These are phyloP conservation scores for Coecobrya sp. DNA, from an alignment of 2,888 invertebrate genomes.

Conservation along the genomic window DNA sequence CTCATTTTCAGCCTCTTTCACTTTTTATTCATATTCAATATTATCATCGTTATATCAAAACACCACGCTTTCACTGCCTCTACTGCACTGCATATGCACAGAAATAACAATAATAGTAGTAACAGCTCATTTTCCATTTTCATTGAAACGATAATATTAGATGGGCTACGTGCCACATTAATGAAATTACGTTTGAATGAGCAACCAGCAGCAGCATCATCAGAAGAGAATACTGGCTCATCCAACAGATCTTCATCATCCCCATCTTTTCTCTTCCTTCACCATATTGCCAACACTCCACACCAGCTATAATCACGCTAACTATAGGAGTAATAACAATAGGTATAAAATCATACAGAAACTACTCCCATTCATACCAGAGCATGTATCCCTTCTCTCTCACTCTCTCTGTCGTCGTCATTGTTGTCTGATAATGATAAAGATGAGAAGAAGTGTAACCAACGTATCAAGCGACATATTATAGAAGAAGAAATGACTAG, in stretches of 20 bases:
- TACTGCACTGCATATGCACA: neutral
- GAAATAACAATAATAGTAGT: neutral
- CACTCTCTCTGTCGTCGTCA: neutral
- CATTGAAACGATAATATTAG: conserved; percentile 1
- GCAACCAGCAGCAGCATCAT: neutral
- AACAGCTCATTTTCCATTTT: conserved; percentile 26
- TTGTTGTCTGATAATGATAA: neutral
- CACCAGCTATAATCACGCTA: neutral
- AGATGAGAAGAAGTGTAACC: neutral
- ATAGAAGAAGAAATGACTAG: neutral
- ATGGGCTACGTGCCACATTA: conserved; percentile 18
- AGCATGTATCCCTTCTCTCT: too few relatives aligned
- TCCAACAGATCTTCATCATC: neutral
- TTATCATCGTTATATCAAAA: neutral
- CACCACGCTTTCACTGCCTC: neutral
- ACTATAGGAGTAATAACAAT: neutral
- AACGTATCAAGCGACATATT: too few relatives aligned
- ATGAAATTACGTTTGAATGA: conserved; percentile 49
- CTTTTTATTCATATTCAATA: neutral
- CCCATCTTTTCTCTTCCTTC: neutral
- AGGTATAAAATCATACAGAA: too few relatives aligned
- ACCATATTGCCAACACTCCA: neutral
- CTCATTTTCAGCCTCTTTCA: neutral
- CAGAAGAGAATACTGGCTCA: neutral
- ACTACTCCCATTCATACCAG: too few relatives aligned